Evolutionary conservation across 2,113 vertebrate species (phyloP), one percentile per base, ranked within the genome.

Genomic region (Scopus umbretta): DNA sequence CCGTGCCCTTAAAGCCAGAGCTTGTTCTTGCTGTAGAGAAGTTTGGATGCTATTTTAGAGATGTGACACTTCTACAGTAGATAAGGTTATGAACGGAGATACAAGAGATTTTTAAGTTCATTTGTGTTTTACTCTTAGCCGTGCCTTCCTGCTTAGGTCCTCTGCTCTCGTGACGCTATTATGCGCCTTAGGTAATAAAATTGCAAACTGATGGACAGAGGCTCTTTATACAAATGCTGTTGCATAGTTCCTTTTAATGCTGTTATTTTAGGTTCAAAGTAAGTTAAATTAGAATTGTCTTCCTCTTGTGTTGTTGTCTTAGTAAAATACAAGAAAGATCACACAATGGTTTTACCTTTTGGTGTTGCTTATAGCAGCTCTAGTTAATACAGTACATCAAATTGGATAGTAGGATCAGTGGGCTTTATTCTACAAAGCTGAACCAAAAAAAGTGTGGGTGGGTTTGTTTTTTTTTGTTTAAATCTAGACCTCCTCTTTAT

Each of bases 161-260:
- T 45, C 26, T 29, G 32, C 47, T 62, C 18, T 26, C 13, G 29
- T 8, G 29, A 21, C 26, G 58, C 42, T 11, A 3, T 19, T 11
- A 3, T 19, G 3, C 2, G 2, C 32, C 32, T 34, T 8, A 5
- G 0, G 6, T 16, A 22, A 27, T 34, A 10, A 9, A 20, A 26
- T 7, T 19, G 52, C 32, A 29, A 21, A 22, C 14, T 50, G 42
- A 26, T 4, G 3, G 47, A 6, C 10, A 9, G n/a, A 42, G 30
- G 36, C 11, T 73, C 4, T 21, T 27, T 18, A 9, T 30, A 17
- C 23, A 30, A 42, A 12, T 38, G 52, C 16, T 52, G 52, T 21
- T 47, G 21, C 32, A 26, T 34, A 10, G 16, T n/a, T 52, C 52
- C 43, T 67, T 68, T n/a, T 55, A 56, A 18, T 34, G 56, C 13